Evolutionary conservation across 2,888 invertebrate genomes (phyloP).

Genomic region (Chrysomela aeneicollis): DNA sequence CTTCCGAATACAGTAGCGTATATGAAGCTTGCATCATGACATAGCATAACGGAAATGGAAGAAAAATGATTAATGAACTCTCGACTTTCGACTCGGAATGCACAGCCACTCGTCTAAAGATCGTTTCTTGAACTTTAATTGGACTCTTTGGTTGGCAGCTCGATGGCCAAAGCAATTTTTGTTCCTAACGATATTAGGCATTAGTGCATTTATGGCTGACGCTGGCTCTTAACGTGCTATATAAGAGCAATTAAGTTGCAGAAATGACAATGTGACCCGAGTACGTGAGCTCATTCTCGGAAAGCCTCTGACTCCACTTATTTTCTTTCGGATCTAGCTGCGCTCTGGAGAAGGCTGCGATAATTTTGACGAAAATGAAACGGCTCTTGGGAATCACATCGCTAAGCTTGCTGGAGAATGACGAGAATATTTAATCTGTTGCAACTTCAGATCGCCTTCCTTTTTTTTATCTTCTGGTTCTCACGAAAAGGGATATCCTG

Average conservation of each 20-base stretch:
- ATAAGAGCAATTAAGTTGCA: slow-evolving; percentile 39
- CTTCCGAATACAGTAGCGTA: no score
- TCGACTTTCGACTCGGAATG: not conserved
- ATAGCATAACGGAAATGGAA: no score
- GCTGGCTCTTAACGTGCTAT: slow-evolving; percentile 41
- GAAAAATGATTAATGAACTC: not conserved
- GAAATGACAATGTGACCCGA: slow-evolving; percentile 36
- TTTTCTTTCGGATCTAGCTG: slow-evolving; percentile 24
- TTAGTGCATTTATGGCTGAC: slow-evolving; percentile 35
- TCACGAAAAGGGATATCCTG: no score
- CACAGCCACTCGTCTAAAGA: not conserved
- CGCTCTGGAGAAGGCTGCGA: not conserved
- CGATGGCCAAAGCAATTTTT: slow-evolving; percentile 39
- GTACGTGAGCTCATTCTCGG: slow-evolving; percentile 36
- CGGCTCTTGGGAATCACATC: not conserved
- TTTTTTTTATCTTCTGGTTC: no score
- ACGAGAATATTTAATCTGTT: no score
- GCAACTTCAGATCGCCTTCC: no score
- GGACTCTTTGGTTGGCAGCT: slow-evolving; percentile 42
- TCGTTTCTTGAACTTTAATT: slow-evolving; percentile 37
- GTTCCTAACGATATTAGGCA: slow-evolving; percentile 42
- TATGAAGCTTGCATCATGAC: no score
- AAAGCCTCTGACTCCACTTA: slow-evolving; percentile 26
- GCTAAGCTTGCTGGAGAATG: not conserved
- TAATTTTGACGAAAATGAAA: slow-evolving; percentile 5